A percentile compares a stretch with the other conserved stretches of the same genome.
Conservation (phyloP, 2,113 vertebrate species). For the Epinephelus fuscoguttatus region DNA sequence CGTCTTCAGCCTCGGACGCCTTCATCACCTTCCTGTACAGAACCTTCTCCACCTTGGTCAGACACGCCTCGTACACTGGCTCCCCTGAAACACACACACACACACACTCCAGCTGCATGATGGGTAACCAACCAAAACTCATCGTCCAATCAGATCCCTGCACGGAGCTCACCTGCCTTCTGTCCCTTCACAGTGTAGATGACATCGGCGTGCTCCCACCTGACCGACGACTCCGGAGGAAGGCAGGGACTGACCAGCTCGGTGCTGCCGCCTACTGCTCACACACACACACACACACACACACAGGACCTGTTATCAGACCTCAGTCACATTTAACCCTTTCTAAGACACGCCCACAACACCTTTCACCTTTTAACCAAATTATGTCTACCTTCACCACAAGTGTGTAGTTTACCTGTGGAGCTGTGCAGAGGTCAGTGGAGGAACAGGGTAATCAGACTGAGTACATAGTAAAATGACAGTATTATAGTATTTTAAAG, state of each 20-base stretch:
- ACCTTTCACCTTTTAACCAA: too few relatives aligned
- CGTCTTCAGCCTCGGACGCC: slow-evolving; percentile 81
- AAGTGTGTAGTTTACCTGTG: too few relatives aligned
- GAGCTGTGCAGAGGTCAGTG: too few relatives aligned
- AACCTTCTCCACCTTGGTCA: slow-evolving; percentile 86
- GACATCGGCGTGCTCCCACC: slow-evolving; percentile 91
- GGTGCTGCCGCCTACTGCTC: slow-evolving; percentile 84
- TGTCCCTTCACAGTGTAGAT: slow-evolving; percentile 90
- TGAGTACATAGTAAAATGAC: too few relatives aligned
- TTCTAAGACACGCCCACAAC: too few relatives aligned
- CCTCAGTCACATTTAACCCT: too few relatives aligned
- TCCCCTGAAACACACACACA: slow-evolving; percentile 77
- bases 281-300: not conserved
- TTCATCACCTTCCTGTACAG: slow-evolving; percentile 87
- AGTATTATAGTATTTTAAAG: too few relatives aligned
- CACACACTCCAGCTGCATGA: slow-evolving; percentile 8
- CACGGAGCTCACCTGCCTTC: slow-evolving; percentile 86
- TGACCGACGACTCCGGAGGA: slow-evolving; percentile 85
- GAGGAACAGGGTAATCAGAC: too few relatives aligned
- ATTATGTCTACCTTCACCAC: too few relatives aligned
- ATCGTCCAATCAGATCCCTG: not conserved
- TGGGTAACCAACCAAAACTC: not conserved
- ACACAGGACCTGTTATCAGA: too few relatives aligned
- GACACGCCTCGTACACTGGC: slow-evolving; percentile 87
- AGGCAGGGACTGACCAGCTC: slow-evolving; percentile 93